Evolutionary conservation across 2,113 vertebrate genomes (phyloP).

Genomic region (Triplophysa dalaica): DNA sequence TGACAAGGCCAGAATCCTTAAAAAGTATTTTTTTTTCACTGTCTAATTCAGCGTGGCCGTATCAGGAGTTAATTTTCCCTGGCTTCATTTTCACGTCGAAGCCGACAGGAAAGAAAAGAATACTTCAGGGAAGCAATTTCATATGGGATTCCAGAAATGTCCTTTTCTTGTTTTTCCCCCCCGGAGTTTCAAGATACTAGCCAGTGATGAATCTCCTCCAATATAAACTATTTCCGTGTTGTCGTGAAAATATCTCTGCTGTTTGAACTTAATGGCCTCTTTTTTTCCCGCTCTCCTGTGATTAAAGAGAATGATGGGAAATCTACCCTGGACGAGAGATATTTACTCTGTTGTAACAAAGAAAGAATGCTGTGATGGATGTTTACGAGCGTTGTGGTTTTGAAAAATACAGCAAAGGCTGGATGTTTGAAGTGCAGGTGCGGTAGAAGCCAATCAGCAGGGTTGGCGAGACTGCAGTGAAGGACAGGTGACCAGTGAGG

Average conservation of each 20-base stretch:
- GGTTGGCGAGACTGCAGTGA: conserved; percentile 43
- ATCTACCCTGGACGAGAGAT: conserved; percentile 60
- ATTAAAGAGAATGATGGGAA: conserved; percentile 65
- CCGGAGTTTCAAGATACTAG: conserved; percentile 69
- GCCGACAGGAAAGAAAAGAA: conserved; percentile 75
- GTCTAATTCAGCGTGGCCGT: conserved; percentile 83
- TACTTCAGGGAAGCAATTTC: conserved; percentile 78
- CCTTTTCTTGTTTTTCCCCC: conserved; percentile 70
- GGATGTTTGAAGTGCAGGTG: conserved; percentile 19
- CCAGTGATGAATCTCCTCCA: conserved; percentile 70
- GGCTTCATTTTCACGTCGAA: conserved; percentile 78
- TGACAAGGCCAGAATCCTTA: conserved; percentile 99
- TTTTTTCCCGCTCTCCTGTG: conserved; percentile 61
- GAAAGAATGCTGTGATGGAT: conserved; percentile 20
- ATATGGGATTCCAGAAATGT: conserved; percentile 80
- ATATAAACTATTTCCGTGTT: conserved; percentile 71
- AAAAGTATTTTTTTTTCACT: conserved; percentile 84
- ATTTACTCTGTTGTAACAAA: conserved; percentile 56
- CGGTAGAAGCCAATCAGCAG: conserved; percentile 38
- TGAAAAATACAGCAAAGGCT: conserved; percentile 18
- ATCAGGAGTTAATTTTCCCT: conserved; percentile 84
- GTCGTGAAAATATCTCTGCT: conserved; percentile 68
- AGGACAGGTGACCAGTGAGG: conserved; percentile 57
- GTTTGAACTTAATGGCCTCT: conserved; percentile 65
- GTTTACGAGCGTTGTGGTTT: conserved; percentile 19